Conservation (phyloP, 64 coral and sea anemone species). For the Stichodactyla mertensii region DNA sequence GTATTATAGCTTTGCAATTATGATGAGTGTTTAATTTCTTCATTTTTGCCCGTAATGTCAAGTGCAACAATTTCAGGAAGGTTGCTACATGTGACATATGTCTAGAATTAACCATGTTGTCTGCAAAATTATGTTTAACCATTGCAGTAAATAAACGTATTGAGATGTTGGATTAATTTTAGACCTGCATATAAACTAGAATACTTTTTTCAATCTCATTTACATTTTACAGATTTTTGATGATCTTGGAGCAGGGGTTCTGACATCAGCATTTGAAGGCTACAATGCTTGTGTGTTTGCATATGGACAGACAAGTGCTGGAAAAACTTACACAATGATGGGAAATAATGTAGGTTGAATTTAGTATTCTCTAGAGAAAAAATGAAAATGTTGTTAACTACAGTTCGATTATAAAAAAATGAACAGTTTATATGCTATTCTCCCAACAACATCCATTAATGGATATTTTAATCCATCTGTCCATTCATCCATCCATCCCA, state of each 20-base stretch:
- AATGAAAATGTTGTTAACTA: too few species aligned
- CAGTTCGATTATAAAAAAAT: too few species aligned
- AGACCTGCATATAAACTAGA: neutral
- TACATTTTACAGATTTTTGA: conserved; percentile 62
- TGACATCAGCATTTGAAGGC: conserved; percentile 89
- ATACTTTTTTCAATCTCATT: neutral
- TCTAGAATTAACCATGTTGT: too few species aligned
- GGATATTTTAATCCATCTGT: neutral
- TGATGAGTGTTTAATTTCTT: too few species aligned
- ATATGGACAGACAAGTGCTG: conserved; percentile 97
- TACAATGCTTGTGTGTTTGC: conserved; percentile 98
- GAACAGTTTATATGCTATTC: too few species aligned
- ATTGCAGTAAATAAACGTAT: too few species aligned
- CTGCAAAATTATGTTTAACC: too few species aligned
- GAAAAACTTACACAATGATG: conserved; percentile 98
- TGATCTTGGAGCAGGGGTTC: conserved; percentile 82
- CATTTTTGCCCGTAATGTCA: too few species aligned
- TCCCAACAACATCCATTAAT: neutral
- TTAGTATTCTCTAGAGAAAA: too few species aligned
- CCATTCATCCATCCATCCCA: neutral
- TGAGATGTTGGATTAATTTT: too few species aligned
- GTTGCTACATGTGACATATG: too few species aligned
- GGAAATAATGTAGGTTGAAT: conserved; percentile 64
- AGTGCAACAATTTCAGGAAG: neutral
- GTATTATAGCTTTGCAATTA: too few species aligned